Evolutionary conservation across 2,888 invertebrate species (phyloP), one percentile per base, ranked within the genome.

Genomic region (Raillietiella orientalis): DNA sequence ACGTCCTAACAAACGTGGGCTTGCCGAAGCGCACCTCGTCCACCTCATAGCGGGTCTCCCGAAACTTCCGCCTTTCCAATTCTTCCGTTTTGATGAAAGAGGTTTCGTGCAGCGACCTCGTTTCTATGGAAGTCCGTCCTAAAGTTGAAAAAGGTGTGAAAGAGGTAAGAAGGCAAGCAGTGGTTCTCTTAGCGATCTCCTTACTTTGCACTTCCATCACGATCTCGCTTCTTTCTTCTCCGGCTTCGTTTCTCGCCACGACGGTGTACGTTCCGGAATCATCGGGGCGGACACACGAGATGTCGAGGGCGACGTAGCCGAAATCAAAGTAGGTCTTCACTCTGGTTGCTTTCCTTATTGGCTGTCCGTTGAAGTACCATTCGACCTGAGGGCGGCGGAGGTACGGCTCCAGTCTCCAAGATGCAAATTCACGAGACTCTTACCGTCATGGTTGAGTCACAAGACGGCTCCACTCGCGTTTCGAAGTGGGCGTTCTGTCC

Each of bases 331-430:
- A 74, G 5, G 74, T 77, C 47, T 79, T 79, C 41, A 79, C 90
- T 36, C 90, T 63, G 41, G 70, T 75, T 19, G 77, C 77, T 31
- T 65, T 62, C 41, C 66, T 69, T 30, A 96, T 66, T 32, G 75
- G 65, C 42, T 71, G 66, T 27, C 82, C 87, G 48, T 96, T 87
- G 40, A 77, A 77, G 44, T 77, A 84, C 93, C 93, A 96, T 50
- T 90, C 87, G 32, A 82, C 66, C 40, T 49, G 39, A 39, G 50
- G 40, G 3, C 45, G 46, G 36, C 44, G 42, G 19, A 43, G 41
- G 28, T 41, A 34, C 8, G 45, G 44, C 5, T 39, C 36, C 10
- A 46, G 36, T 21, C 39, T 5, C n/a, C 16, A 12, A 19, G 4
- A 20, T 14, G 13, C 15, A n/a, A 23, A 19, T 10, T 14, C 10